Percentiles rank a stretch among this genome's conserved stretches.
Evolutionary conservation across 1,140 invertebrate species (phyloP).

Genomic region (Eufriesea mexicana): DNA sequence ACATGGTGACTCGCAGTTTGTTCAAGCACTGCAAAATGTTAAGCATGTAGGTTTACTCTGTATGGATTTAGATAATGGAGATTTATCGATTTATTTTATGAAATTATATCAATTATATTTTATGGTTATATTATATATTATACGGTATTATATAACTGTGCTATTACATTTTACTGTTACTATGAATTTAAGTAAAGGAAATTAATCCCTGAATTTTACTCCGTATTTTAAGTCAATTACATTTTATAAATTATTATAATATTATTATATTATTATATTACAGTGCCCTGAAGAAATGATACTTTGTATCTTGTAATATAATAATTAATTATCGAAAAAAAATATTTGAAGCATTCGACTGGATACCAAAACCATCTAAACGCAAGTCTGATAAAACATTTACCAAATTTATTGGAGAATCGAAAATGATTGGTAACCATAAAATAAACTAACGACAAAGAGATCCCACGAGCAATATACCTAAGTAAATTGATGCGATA

Average conservation of each 20-base stretch:
- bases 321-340: background rate
- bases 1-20: background rate
- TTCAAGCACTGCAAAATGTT: background rate
- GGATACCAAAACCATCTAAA: background rate
- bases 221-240: background rate
- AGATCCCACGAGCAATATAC: background rate
- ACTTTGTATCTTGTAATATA: background rate
- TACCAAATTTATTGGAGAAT: too few species aligned
- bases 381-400: background rate
- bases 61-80: background rate
- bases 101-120: too few species aligned
- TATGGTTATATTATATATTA: too few species aligned
- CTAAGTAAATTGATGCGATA: background rate
- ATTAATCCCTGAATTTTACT: background rate
- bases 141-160: too few species aligned
- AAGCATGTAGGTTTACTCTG: background rate
- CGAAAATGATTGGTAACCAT: background rate
- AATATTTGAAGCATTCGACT: background rate
- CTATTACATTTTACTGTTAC: too few species aligned
- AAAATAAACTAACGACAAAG: background rate
- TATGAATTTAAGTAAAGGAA: background rate
- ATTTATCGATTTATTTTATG: background rate
- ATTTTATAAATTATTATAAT: background rate
- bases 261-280: background rate
- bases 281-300: background rate